phyloP scores from a whole-genome alignment of 2,113 vertebrate genomes.

The Peucedramus taeniatus region DNA sequence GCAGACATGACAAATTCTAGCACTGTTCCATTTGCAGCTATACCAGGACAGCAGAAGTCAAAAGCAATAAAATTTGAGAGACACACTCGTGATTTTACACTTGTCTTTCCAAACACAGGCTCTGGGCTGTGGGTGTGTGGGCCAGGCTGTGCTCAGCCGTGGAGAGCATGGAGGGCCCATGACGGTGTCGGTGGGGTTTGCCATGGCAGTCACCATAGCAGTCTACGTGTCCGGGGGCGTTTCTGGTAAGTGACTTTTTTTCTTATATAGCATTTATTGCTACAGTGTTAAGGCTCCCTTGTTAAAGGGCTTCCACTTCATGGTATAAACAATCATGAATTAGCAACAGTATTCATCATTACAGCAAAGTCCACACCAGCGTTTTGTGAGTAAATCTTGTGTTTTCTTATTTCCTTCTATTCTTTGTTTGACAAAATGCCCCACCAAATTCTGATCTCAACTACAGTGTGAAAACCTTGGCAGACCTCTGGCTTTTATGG shows the following conservation, averaged over 20 bases:
- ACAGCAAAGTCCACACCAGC: not conserved
- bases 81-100: not conserved
- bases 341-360: not conserved
- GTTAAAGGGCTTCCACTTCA: not conserved
- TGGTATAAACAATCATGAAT: not conserved
- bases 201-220: slow-evolving; percentile 85
- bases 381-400: not conserved
- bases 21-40: not conserved
- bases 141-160: slow-evolving; percentile 86
- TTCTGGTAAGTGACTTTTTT: slow-evolving; percentile 80
- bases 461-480: not conserved
- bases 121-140: slow-evolving; percentile 90
- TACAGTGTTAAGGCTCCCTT: not conserved
- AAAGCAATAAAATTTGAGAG: not conserved
- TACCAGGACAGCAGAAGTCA: not conserved
- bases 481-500: not conserved
- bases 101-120: slow-evolving; percentile 70
- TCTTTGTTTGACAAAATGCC: not conserved
- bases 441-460: not conserved
- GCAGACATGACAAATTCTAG: not conserved
- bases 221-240: slow-evolving; percentile 87
- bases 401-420: not conserved
- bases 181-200: slow-evolving; percentile 84
- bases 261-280: not conserved
- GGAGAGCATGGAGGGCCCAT: slow-evolving; percentile 76